Evolutionary conservation across 1,140 invertebrate species (phyloP).

Genomic region (Apis florea): DNA sequence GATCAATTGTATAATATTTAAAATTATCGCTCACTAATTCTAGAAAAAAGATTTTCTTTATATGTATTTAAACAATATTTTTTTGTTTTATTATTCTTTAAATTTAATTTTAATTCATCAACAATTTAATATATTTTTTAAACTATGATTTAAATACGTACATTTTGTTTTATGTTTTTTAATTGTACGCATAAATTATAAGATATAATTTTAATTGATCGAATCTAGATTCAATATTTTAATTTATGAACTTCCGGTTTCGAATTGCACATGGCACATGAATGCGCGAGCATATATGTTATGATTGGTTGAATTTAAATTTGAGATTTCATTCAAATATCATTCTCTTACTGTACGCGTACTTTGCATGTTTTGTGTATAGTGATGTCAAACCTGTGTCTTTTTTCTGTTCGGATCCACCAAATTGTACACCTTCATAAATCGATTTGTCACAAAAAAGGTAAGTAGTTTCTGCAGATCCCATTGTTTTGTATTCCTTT

Average conservation of each 20-base stretch:
- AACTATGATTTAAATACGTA: background rate
- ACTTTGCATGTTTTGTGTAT: background rate
- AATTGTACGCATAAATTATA: background rate
- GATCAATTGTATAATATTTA: conserved; percentile 59
- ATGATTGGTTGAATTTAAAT: conserved; percentile 25
- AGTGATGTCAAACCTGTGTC: conserved; percentile 26
- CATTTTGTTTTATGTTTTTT: background rate
- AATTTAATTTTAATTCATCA: background rate
- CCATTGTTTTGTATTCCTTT: conserved; percentile 46
- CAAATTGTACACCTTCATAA: conserved; percentile 22
- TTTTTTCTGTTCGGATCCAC: background rate
- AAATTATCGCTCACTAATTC: conserved; percentile 56
- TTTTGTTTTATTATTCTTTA: background rate
- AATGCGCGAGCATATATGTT: background rate
- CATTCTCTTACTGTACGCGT: background rate
- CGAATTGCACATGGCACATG: too few species aligned
- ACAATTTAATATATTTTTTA: background rate
- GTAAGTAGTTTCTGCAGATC: conserved; percentile 47
- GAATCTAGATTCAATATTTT: background rate
- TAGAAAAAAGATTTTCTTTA: conserved; percentile 41
- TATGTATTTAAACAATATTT: background rate
- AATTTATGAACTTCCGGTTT: background rate
- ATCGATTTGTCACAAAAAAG: conserved; percentile 21
- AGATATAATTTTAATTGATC: background rate
- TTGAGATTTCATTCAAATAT: too few species aligned